A percentile compares a stretch with the other conserved stretches of the same genome.
These are phyloP conservation scores for Tenthredo scrophulariae DNA, from an alignment of 2,888 invertebrate species.

Conservation along the genomic window DNA sequence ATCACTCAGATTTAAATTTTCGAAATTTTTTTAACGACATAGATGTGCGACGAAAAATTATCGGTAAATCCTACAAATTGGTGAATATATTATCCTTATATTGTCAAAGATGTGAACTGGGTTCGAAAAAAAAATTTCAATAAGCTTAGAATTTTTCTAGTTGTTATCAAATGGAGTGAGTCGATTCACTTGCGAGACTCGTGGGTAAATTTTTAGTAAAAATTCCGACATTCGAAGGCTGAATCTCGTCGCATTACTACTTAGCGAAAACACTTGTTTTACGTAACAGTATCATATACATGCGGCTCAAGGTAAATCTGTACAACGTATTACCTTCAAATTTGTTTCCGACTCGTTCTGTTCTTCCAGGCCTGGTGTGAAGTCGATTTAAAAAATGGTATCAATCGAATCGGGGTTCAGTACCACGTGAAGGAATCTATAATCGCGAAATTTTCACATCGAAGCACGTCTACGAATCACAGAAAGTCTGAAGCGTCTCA, in stretches of 20 bases:
- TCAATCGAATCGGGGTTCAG: background rate
- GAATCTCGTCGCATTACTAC: background rate
- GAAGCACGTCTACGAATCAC: background rate
- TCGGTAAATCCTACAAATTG: background rate
- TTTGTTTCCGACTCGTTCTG: background rate
- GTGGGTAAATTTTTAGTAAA: background rate
- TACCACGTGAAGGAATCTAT: background rate
- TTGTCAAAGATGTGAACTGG: background rate
- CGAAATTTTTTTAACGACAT: background rate
- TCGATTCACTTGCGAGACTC: background rate
- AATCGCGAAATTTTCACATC: background rate
- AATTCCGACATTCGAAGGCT: background rate
- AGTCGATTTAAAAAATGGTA: background rate
- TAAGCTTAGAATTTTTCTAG: background rate
- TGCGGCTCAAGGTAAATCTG: conserved; percentile 34
- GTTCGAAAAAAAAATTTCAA: background rate
- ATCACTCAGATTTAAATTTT: background rate
- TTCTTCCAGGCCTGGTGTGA: background rate
- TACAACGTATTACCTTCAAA: background rate
- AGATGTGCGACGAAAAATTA: background rate
- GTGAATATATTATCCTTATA: background rate
- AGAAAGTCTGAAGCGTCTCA: background rate
- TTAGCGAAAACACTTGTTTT: conserved; percentile 1
- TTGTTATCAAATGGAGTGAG: background rate
- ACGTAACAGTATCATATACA: background rate